These are phyloP conservation scores for Eidolon helvum DNA, from an alignment of 2,113 vertebrate genomes.

Conservation along the genomic window DNA sequence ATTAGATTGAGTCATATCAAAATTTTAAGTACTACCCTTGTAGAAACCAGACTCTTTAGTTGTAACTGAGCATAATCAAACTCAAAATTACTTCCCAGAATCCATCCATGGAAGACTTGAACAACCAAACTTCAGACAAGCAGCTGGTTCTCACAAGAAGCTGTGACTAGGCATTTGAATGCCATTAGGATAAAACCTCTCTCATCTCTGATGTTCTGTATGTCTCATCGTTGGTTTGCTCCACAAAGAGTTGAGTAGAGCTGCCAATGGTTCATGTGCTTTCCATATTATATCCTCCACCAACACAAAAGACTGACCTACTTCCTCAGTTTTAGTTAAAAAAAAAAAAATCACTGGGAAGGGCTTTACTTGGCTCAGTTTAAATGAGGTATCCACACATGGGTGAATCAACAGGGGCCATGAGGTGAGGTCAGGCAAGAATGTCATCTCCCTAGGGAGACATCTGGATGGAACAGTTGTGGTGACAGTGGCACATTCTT, in stretches of 20 bases:
- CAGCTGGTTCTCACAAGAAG: background rate
- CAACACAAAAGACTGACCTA: background rate
- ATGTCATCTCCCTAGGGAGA: background rate
- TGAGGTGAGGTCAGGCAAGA: background rate
- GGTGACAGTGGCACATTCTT: background rate
- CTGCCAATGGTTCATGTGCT: background rate
- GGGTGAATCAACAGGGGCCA: background rate
- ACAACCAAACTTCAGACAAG: background rate
- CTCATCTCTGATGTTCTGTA: background rate
- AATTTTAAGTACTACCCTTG: background rate
- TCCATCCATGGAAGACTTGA: background rate
- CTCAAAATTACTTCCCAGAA: background rate
- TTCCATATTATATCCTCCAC: background rate
- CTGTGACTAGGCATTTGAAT: background rate
- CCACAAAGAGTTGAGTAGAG: background rate
- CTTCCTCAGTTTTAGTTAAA: background rate
- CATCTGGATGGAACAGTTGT: background rate
- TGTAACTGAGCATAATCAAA: background rate
- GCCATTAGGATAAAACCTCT: background rate
- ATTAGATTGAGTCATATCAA: background rate
- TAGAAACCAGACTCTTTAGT: background rate
- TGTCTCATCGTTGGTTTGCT: background rate
- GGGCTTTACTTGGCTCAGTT: background rate
- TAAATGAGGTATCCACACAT: background rate
- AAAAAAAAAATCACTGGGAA: background rate